Evolutionary conservation across 2,888 invertebrate genomes (phyloP).

Genomic region (Morpho achilles): DNA sequence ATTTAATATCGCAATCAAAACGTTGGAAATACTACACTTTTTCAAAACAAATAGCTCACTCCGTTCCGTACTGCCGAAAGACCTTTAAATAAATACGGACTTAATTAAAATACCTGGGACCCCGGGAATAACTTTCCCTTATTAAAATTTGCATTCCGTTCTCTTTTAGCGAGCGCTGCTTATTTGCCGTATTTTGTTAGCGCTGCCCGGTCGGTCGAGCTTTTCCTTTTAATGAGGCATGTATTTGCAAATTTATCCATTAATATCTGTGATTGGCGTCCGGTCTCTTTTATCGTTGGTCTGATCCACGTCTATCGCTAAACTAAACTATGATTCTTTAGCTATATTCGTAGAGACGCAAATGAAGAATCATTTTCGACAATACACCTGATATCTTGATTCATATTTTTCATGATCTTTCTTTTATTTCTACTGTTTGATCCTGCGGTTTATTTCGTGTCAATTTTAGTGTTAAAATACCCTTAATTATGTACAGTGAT

Average conservation of each 20-base stretch:
- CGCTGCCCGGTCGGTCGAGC: conserved; percentile 18
- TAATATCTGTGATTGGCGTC: background rate
- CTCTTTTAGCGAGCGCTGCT: conserved; percentile 22
- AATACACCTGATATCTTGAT: too few relatives aligned
- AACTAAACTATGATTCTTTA: too few relatives aligned
- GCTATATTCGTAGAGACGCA: too few relatives aligned
- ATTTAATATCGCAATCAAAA: background rate
- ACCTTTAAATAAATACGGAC: conserved; percentile 27
- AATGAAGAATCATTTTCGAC: too few relatives aligned
- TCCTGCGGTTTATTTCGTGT: too few relatives aligned
- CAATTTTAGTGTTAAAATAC: too few relatives aligned
- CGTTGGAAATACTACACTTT: background rate
- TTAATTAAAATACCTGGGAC: conserved; percentile 32
- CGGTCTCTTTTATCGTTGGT: background rate
- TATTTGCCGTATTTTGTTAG: conserved; percentile 25
- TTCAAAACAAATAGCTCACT: conserved; percentile 15
- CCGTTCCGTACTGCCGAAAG: conserved; percentile 17
- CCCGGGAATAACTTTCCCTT: conserved; percentile 30
- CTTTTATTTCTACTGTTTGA: too few relatives aligned
- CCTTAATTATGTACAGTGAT: too few relatives aligned
- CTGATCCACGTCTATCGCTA: too few relatives aligned
- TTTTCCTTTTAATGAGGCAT: conserved; percentile 18
- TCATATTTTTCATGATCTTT: too few relatives aligned
- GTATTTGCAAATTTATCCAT: conserved; percentile 7
- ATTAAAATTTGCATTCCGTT: conserved; percentile 30